Evolutionary conservation across 2,888 invertebrate species (phyloP).

Genomic region (Agonopterix subpropinquella): DNA sequence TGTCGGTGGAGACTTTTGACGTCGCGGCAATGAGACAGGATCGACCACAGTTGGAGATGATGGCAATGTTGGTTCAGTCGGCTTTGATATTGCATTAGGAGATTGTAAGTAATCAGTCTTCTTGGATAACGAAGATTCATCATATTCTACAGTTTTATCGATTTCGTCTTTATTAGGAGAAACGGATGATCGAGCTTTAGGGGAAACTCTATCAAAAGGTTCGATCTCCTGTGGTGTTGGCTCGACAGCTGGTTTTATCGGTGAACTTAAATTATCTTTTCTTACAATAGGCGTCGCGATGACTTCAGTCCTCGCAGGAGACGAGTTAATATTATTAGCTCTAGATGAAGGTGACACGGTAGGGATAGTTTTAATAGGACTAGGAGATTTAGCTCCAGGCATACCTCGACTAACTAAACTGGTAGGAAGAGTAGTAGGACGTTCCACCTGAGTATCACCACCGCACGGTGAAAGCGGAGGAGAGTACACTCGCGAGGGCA

Average conservation of each 20-base stretch:
- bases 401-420: constrained; percentile 48
- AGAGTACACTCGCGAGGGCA: constrained; percentile 66
- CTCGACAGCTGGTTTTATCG: constrained; percentile 31
- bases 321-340: constrained; percentile 28
- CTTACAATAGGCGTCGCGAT: constrained; percentile 34
- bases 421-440: constrained; percentile 59
- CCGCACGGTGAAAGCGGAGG: constrained; percentile 75
- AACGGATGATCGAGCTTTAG: constrained; percentile 34
- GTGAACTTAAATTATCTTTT: constrained; percentile 41
- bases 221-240: constrained; percentile 21
- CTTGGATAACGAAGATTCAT: constrained; percentile 21
- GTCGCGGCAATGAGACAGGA: constrained; percentile 31
- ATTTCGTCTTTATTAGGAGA: constrained; percentile 38
- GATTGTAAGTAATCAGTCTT: constrained; percentile 29
- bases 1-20: constrained; percentile 51
- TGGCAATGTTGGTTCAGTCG: constrained; percentile 36
- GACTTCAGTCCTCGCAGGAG: constrained; percentile 39
- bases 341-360: constrained; percentile 36
- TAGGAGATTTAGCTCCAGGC: constrained; percentile 55
- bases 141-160: constrained; percentile 21
- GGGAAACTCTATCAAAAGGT: constrained; percentile 31
- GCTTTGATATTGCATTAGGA: constrained; percentile 25
- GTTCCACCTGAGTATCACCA: constrained; percentile 70
- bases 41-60: constrained; percentile 27
- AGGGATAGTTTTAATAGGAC: constrained; percentile 56